These are phyloP conservation scores for Tragelaphus buxtoni DNA, from an alignment of 2,113 vertebrate species.

Conservation along the genomic window DNA sequence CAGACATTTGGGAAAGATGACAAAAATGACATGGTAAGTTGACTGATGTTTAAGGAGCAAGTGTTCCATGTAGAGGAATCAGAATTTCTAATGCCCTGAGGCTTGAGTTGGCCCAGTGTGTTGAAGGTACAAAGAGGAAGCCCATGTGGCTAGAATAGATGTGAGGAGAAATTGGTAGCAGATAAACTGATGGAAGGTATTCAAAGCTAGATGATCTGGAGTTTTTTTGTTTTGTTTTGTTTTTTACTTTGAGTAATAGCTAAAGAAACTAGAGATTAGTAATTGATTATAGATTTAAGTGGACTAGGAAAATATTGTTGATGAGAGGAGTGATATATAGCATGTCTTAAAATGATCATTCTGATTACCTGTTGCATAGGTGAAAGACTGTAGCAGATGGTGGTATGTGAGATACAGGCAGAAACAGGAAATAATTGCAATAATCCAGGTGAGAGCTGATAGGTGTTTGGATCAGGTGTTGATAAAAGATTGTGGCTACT, in stretches of 20 bases:
- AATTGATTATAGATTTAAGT: not conserved
- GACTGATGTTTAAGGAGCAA: not conserved
- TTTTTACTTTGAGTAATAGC: not conserved
- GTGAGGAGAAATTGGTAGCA: not conserved
- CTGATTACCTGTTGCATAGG: too few species aligned
- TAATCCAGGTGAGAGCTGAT: not conserved
- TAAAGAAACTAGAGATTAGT: not conserved
- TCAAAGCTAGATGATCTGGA: not conserved
- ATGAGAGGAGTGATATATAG: not conserved
- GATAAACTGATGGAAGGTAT: too few species aligned
- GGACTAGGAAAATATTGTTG: not conserved
- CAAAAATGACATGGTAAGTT: accelerated
- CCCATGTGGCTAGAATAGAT: not conserved
- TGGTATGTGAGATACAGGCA: accelerated
- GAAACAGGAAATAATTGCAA: accelerated
- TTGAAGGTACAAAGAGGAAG: not conserved
- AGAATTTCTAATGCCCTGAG: not conserved
- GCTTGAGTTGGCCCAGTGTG: not conserved
- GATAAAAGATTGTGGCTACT: not conserved
- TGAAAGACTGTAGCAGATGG: too few species aligned
- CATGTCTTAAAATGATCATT: not conserved
- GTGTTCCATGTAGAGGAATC: not conserved
- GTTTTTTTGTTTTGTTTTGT: not conserved
- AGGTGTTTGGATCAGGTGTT: not conserved
- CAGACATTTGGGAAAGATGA: not conserved